Conservation (phyloP, 2,797 vertebrate species). For the Myiotriccus ornatus region DNA sequence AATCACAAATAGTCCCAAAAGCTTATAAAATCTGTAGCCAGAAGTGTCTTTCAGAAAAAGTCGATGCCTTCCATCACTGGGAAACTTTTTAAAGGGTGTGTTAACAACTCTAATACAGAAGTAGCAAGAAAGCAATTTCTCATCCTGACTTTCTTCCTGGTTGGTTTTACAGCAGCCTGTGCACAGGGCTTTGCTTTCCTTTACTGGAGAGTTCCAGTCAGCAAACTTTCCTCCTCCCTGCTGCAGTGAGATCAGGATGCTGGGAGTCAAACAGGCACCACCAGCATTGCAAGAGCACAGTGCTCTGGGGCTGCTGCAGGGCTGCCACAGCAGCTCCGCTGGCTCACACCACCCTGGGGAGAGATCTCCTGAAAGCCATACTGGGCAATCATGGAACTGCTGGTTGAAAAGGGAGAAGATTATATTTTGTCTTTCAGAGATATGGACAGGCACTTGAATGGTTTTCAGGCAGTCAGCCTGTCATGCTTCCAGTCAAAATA, state of each 20-base stretch:
- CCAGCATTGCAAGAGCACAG: background rate
- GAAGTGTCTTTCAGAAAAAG: background rate
- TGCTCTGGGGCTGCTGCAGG: background rate
- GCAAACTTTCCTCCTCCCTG: background rate
- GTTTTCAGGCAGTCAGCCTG: background rate
- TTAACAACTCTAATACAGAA: slow-evolving; percentile 10
- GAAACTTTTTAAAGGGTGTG: background rate
- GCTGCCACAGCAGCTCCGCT: background rate
- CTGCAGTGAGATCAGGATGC: background rate
- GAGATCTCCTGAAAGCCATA: background rate
- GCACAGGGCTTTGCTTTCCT: background rate
- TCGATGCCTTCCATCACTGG: background rate
- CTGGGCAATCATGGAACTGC: background rate
- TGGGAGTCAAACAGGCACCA: background rate
- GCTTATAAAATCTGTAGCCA: background rate
- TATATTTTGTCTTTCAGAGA: background rate
- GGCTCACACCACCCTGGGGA: background rate
- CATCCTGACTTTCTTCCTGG: background rate
- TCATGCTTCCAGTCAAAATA: fast-evolving
- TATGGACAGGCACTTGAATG: background rate
- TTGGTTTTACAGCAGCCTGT: background rate
- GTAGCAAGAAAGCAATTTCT: slow-evolving; percentile 41
- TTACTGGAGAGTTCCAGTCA: background rate
- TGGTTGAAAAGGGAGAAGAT: background rate
- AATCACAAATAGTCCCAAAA: background rate